Evolutionary conservation across 2,113 vertebrate genomes (phyloP).

Genomic region (Rhinolophus ferrumequinum): DNA sequence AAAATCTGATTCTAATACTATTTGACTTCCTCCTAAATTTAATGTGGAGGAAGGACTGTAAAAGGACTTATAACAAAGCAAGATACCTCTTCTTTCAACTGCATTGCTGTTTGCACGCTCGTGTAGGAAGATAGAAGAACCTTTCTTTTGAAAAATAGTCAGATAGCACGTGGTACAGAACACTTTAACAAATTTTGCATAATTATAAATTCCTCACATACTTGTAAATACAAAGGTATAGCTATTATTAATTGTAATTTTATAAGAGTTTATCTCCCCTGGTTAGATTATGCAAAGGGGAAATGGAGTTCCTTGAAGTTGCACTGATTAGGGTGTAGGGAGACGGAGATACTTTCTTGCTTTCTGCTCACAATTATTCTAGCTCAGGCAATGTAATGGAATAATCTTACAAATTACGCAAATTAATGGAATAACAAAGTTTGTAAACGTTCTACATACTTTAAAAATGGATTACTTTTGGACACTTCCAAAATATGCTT

Average conservation of each 20-base stretch:
- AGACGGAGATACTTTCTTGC: background rate
- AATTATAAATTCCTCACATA: background rate
- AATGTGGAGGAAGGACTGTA: background rate
- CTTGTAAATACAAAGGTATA: background rate
- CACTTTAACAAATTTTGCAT: background rate
- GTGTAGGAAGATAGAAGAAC: background rate
- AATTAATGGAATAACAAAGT: background rate
- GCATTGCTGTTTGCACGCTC: background rate
- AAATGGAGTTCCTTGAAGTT: constrained; percentile 21
- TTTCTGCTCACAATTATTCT: constrained; percentile 19
- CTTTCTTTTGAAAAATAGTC: background rate
- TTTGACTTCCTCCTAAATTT: constrained; percentile 1
- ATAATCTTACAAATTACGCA: background rate
- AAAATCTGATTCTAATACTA: background rate
- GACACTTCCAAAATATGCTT: background rate
- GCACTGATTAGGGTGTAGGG: background rate
- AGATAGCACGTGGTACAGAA: background rate
- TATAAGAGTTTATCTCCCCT: background rate
- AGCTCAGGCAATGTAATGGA: background rate
- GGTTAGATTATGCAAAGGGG: background rate
- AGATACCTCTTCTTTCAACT: background rate
- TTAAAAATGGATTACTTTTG: background rate
- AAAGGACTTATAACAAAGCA: background rate
- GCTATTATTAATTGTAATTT: background rate
- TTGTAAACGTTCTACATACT: background rate